phyloP scores from a whole-genome alignment of 2,797 vertebrate genomes.

The Coilia nasus region DNA sequence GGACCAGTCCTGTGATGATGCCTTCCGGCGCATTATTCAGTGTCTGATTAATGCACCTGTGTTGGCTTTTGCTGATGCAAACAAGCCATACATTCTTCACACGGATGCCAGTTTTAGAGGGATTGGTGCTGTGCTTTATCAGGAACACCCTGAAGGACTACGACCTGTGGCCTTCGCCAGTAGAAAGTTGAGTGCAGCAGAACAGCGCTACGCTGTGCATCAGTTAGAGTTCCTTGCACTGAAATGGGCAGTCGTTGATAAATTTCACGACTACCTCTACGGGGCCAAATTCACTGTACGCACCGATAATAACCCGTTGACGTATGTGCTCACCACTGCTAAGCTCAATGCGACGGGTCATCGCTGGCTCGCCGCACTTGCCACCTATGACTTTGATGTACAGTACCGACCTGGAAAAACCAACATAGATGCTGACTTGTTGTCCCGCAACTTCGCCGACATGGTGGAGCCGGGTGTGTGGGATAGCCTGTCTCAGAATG shows the following conservation, averaged over 20 bases:
- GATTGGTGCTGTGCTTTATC: too few species aligned
- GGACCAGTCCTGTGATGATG: background rate
- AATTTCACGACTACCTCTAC: slow-evolving; percentile 29
- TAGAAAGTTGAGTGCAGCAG: background rate
- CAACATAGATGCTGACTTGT: background rate
- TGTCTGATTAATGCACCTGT: background rate
- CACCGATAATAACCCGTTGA: too few species aligned
- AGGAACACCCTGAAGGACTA: too few species aligned
- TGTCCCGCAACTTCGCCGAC: too few species aligned
- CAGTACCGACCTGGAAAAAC: background rate
- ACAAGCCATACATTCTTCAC: background rate
- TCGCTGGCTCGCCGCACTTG: slow-evolving; percentile 14
- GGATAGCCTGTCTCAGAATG: too few species aligned
- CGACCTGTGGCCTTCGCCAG: background rate
- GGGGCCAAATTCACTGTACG: background rate
- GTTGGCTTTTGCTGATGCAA: too few species aligned
- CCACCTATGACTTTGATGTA: background rate
- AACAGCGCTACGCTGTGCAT: slow-evolving; percentile 22
- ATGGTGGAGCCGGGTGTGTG: too few species aligned
- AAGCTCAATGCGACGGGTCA: background rate
- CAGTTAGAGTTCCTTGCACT: slow-evolving; percentile 18
- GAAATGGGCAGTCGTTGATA: too few species aligned
- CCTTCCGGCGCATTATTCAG: background rate
- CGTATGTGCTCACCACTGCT: background rate
- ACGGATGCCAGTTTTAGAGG: slow-evolving; percentile 30